Conservation (phyloP, 2,113 vertebrate species). For the Mus spicilegus region DNA sequence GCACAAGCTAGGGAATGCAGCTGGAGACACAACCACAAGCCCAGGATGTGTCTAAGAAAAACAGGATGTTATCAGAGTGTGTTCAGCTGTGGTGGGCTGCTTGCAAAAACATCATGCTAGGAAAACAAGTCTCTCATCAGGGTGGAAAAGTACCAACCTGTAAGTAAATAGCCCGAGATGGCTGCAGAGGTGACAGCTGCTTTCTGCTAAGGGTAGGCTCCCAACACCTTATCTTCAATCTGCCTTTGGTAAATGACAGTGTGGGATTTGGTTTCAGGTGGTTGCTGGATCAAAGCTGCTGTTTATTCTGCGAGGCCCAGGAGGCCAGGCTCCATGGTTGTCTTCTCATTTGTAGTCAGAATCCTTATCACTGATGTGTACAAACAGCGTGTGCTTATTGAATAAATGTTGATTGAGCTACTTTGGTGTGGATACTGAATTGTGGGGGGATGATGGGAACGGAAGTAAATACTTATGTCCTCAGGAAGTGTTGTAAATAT, state of each 20-base stretch:
- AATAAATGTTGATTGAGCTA: not conserved
- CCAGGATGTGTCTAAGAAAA: too few relatives aligned
- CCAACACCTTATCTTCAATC: not conserved
- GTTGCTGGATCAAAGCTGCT: not conserved
- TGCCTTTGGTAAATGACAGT: not conserved
- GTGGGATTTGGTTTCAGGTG: not conserved
- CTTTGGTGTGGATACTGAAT: too few relatives aligned
- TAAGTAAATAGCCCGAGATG: too few relatives aligned
- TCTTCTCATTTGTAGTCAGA: not conserved
- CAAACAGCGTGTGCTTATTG: not conserved
- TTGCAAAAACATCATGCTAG: too few relatives aligned
- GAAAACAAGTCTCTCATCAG: too few relatives aligned
- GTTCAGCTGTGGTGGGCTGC: too few relatives aligned
- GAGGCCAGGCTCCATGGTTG: not conserved
- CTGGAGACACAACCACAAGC: too few relatives aligned
- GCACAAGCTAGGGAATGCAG: too few relatives aligned
- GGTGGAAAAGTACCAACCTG: too few relatives aligned
- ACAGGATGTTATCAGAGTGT: too few relatives aligned
- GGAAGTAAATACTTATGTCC: not conserved
- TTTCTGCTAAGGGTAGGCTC: too few relatives aligned
- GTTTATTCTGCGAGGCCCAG: not conserved
- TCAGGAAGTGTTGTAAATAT: not conserved
- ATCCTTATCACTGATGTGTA: not conserved
- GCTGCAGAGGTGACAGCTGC: too few relatives aligned
- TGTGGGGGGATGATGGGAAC: not conserved